phyloP scores from a whole-genome alignment of 2,888 invertebrate genomes.

The Dicycla oo region DNA sequence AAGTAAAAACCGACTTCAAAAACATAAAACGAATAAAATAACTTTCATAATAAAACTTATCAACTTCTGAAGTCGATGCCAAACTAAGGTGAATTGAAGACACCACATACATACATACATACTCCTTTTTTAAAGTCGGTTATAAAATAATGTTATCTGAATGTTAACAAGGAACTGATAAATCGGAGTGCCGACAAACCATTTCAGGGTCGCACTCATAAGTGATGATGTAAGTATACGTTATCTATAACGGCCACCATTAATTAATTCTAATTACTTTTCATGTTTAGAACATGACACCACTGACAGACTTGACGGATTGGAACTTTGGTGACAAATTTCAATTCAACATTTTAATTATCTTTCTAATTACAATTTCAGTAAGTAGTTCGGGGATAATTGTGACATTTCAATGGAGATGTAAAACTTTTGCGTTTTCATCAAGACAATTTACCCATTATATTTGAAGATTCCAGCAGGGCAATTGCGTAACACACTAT shows the following conservation, averaged over 20 bases:
- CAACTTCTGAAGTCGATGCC: too few relatives aligned
- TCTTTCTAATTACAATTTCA: conserved; percentile 19
- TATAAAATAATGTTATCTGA: conserved; percentile 63
- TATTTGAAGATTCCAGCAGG: background rate
- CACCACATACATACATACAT: too few relatives aligned
- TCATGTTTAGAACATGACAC: conserved; percentile 40
- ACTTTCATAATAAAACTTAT: too few relatives aligned
- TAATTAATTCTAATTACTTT: conserved; percentile 66
- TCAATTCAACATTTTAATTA: conserved; percentile 19
- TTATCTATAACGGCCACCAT: conserved; percentile 62
- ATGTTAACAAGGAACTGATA: conserved; percentile 64
- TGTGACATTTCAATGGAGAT: conserved; percentile 5
- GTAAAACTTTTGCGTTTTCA: conserved; percentile 6
- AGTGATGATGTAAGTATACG: conserved; percentile 49
- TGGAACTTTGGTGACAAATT: background rate
- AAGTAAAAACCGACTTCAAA: too few relatives aligned
- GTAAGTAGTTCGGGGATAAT: conserved; percentile 16
- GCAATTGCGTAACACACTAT: too few relatives aligned
- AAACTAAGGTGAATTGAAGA: too few relatives aligned
- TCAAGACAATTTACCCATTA: background rate
- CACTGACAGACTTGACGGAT: conserved; percentile 29
- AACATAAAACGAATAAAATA: too few relatives aligned
- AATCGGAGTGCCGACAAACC: conserved; percentile 49
- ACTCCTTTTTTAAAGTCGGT: too few relatives aligned
- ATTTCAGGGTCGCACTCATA: conserved; percentile 44